A percentile compares a stretch with the other conserved stretches of the same genome.
These are phyloP conservation scores for Meganola albula DNA, from an alignment of 2,888 invertebrate genomes.

Conservation along the genomic window DNA sequence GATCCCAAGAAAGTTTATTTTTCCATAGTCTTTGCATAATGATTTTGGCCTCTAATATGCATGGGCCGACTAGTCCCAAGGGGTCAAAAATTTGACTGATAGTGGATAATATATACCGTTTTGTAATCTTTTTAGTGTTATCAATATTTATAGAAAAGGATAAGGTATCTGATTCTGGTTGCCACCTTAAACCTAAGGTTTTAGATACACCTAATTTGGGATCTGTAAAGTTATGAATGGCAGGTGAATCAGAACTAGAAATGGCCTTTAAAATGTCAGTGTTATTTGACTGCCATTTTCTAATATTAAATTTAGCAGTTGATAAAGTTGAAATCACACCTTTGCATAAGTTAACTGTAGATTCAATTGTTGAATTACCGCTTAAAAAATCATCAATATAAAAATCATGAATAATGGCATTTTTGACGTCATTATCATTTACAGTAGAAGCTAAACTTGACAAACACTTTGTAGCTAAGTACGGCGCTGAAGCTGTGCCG, in stretches of 20 bases:
- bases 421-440: neutral
- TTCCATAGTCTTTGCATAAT: constrained; percentile 24
- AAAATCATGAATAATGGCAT: neutral
- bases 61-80: constrained; percentile 18
- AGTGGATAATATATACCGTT: constrained; percentile 18
- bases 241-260: neutral
- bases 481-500: neutral
- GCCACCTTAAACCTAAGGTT: constrained; percentile 29
- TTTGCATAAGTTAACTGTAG: neutral
- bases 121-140: constrained; percentile 19
- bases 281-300: neutral
- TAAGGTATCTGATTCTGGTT: constrained; percentile 15
- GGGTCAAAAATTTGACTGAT: constrained; percentile 24
- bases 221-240: too few species aligned
- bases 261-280: neutral
- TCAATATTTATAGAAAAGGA: constrained; percentile 18
- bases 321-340: neutral
- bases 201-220: constrained; percentile 12
- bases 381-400: neutral
- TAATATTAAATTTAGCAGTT: neutral
- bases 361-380: neutral
- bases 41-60: constrained; percentile 22
- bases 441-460: neutral
- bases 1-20: constrained; percentile 21
- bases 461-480: neutral